A percentile compares a stretch with the other conserved stretches of the same genome.
Conservation (phyloP, 2,113 vertebrate species). For the Muntiacus muntjak region DNA sequence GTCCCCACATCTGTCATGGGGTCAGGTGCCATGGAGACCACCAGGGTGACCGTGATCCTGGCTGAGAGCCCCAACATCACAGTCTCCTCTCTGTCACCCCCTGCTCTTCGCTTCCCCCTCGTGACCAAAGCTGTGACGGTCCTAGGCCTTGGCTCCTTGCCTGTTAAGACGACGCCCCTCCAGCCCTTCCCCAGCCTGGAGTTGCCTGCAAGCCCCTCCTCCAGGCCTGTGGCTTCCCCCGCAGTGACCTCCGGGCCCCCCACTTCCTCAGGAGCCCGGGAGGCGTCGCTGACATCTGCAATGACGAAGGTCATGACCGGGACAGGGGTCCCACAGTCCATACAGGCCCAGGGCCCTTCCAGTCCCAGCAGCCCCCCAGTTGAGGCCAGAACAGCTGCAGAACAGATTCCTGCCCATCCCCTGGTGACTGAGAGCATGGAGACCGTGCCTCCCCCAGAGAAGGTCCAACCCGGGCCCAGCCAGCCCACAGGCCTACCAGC, state of each 20-base stretch:
- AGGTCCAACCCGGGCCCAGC: neutral
- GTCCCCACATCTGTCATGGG: neutral
- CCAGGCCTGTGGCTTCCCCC: neutral
- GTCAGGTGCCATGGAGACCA: neutral
- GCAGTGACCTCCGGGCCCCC: neutral
- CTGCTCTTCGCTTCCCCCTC: conserved; percentile 31
- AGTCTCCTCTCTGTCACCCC: neutral
- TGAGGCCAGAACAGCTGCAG: neutral
- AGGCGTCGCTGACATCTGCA: neutral
- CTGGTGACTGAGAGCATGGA: neutral
- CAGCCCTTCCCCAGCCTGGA: neutral
- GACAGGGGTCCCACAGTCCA: neutral
- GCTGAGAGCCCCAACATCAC: conserved; percentile 23
- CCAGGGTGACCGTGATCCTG: conserved; percentile 31
- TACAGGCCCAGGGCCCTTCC: neutral
- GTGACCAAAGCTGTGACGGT: conserved; percentile 58
- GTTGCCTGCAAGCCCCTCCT: neutral
- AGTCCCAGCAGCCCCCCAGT: neutral
- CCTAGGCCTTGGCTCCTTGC: neutral
- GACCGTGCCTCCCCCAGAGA: neutral
- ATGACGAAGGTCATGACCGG: neutral
- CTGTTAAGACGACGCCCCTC: neutral
- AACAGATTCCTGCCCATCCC: neutral
- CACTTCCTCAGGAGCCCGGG: neutral
- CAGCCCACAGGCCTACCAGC: neutral